These are phyloP conservation scores for Gymnarchus niloticus DNA, from an alignment of 2,113 vertebrate species.

Conservation along the genomic window DNA sequence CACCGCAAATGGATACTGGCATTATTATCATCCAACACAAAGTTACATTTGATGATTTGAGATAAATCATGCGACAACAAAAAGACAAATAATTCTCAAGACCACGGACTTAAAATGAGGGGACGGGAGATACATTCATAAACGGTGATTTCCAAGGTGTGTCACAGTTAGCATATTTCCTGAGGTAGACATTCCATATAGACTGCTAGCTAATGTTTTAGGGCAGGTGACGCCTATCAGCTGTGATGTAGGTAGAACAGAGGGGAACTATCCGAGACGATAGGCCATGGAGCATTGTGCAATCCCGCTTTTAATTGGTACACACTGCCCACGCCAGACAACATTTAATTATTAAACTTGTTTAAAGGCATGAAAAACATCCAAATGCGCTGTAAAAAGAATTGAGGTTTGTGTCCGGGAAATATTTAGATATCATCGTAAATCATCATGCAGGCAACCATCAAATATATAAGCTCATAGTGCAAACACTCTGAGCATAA, in stretches of 20 bases:
- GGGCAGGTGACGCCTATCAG: constrained; percentile 64
- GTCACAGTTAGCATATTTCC: not conserved
- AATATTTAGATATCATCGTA: not conserved
- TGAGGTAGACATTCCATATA: constrained; percentile 36
- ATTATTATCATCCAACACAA: not conserved
- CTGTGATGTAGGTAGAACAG: constrained; percentile 21
- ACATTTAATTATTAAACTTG: not conserved
- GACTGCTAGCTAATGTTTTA: constrained; percentile 39
- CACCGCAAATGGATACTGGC: not conserved
- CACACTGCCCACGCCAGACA: not conserved
- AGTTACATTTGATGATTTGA: constrained; percentile 1
- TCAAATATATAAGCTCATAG: not conserved
- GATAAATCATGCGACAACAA: constrained; percentile 12
- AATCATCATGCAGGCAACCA: not conserved
- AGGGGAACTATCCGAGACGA: not conserved
- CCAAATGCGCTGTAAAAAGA: not conserved
- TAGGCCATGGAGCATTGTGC: not conserved
- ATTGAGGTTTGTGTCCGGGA: too few relatives aligned
- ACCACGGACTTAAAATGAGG: constrained; percentile 13
- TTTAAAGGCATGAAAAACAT: not conserved
- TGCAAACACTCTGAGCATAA: not conserved
- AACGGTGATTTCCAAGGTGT: not conserved
- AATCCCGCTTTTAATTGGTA: not conserved
- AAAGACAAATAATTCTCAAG: constrained; percentile 8
- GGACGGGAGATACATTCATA: not conserved